phyloP scores from a whole-genome alignment of 92 coral and sea anemone genomes.

The Heteractis magnifica region DNA sequence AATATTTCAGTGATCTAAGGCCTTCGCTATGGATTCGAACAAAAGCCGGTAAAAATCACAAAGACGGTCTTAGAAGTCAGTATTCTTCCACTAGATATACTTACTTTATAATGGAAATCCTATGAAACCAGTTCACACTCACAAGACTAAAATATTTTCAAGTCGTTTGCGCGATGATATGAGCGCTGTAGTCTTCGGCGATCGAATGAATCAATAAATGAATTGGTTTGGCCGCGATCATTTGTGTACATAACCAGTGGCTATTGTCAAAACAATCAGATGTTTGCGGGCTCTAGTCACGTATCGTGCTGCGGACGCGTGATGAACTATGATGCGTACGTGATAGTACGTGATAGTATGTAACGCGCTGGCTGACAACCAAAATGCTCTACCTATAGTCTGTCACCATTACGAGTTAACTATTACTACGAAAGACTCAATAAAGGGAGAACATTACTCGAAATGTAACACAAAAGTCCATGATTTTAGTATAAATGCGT shows the following conservation, averaged over 20 bases:
- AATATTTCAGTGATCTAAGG: not conserved
- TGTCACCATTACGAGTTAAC: not conserved
- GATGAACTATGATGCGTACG: not conserved
- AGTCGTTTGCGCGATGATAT: not conserved
- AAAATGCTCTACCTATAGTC: not conserved
- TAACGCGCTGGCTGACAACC: not conserved
- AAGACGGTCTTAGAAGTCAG: not conserved
- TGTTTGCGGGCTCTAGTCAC: constrained; percentile 23
- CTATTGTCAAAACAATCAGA: constrained; percentile 18
- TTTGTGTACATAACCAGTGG: constrained; percentile 8
- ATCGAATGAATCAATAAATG: constrained; percentile 21
- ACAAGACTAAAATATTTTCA: not conserved
- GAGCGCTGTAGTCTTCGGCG: not conserved
- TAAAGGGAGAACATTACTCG: not conserved
- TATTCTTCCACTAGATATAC: not conserved
- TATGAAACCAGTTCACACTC: not conserved
- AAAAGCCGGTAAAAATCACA: not conserved
- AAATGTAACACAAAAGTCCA: not conserved
- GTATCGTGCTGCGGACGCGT: constrained; percentile 2
- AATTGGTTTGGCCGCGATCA: constrained; percentile 7
- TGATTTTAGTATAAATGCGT: not conserved
- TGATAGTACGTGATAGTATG: constrained; percentile 1
- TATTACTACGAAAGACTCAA: not conserved
- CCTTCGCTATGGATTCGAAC: not conserved
- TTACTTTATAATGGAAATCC: constrained; percentile 25